Base-by-base conservation (phyloP, 2,113 vertebrate genomes). In the Morone saxatilis region DNA sequence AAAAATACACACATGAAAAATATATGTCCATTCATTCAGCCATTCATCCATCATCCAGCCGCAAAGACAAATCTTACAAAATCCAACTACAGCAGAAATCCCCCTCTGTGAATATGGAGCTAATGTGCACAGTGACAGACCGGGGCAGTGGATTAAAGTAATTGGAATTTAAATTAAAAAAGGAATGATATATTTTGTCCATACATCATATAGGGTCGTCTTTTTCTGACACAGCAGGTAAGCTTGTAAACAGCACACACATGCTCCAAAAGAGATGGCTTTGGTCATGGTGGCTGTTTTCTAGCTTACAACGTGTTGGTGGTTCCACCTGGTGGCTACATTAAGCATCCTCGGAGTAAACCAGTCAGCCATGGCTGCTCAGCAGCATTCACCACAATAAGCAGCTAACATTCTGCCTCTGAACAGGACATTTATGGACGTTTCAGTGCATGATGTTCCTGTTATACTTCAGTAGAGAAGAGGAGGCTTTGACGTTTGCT, bases 401-500 rank as follows among this genome's bases (percentile, higher is more conserved):
- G 76, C 76, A 67, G 76, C 72, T 36, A 16, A 56, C 25, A 16
- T 43, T 83, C 76, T 61, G 56, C 20, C 54, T 80, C 67, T 60
- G 38, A 38, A 40, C 17, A 20, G 63, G 22, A 61, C 20, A 11
- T 70, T 70, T 45, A 5, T 20, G 10, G 47, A 56, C 6, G 22
- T 65, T 7, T 53, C 56, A 54, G 67, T 45, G 50, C 48, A 0
- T 3, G 6, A 38, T 9, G 40, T 62, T 71, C 51, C 67, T 12
- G 85, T 94, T 96, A 99, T 91, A 99, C 98, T 94, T 99, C 98
- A 0, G 97, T 98, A 54, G 98, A 98, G 88, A 99, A 99, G 16
- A 99, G 96, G 90, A 99, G 96, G 88, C 98, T 99, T 91, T 99
- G 98, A 68, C 98, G 96, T 91, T 99, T 99, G 94, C 98, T 98